Percentiles rank a stretch among this genome's conserved stretches.
phyloP scores from a whole-genome alignment of 1,140 invertebrate genomes.

The Bombus terrestris region DNA sequence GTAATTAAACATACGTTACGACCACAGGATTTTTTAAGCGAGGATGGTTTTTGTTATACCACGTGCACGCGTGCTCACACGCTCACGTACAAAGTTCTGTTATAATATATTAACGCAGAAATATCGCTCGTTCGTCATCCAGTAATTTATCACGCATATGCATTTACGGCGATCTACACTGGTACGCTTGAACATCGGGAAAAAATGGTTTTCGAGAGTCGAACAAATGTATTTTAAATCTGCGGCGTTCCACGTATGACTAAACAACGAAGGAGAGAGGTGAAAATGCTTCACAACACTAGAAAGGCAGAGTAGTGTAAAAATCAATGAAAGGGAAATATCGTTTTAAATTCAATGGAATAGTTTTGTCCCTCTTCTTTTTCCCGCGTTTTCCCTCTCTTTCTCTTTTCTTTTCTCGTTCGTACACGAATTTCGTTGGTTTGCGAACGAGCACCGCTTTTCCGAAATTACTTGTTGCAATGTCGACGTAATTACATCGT shows the following conservation, averaged over 20 bases:
- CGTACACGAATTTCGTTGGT: neutral
- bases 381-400: neutral
- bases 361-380: no score
- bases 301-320: neutral
- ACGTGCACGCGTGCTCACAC: neutral
- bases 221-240: conserved; percentile 50
- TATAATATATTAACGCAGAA: conserved; percentile 43
- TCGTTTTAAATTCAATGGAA: conserved; percentile 18
- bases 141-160: conserved; percentile 49
- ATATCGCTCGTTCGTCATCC: conserved; percentile 35
- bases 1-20: conserved; percentile 42
- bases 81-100: no score
- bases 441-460: conserved; percentile 20
- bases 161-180: conserved; percentile 49
- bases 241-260: neutral
- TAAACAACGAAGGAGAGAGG: neutral
- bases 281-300: neutral
- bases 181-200: neutral
- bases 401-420: neutral
- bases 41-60: conserved; percentile 13
- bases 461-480: conserved; percentile 34
- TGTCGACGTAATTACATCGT: conserved; percentile 36
- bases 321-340: conserved; percentile 40
- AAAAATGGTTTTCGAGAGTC: conserved; percentile 17
- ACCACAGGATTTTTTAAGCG: conserved; percentile 21